Base-by-base conservation (phyloP, 2,113 vertebrate species). In the Meleagris gallopavo region DNA sequence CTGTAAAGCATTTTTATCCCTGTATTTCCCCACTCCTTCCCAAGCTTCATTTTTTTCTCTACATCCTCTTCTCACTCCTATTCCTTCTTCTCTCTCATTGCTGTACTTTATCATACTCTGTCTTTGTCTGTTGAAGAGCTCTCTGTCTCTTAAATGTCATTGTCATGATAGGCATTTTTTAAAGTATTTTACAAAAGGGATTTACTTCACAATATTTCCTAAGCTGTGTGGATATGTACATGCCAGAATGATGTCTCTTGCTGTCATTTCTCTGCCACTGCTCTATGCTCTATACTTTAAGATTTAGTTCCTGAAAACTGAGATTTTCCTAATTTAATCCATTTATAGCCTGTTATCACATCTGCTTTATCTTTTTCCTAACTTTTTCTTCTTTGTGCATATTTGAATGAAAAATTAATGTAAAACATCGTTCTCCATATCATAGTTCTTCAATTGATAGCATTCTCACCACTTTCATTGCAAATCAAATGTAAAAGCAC, bases 121-220 rank as follows among this genome's bases (percentile, higher is more conserved):
- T 64, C 6, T 79, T 92, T 34, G 25, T 40, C 72, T 64, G 36
- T 30, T 82, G 82, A 89, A 62, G 45, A 89, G 41, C 25, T 76
- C 7, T 81, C 90, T 83, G 75, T 91, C 94, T 95, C 95, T 92
- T 90, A 95, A 1, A 71, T 88, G 93, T 89, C 87, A 77, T 67
- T 94, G 60, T 64, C 71, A 89, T 77, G 94, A 89, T 62, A 66
- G 64, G 52, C 82, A 70, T 93, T 95, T 86, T 89, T 48, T 48
- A 48, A 96, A 94, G 60, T 40, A 36, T 86, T 95, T 94, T 91
- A 88, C 70, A 86, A 57, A 86, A 90, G 64, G n/a, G 65, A 91
- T 88, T 77, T 91, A 65, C 54, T 64, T 92, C 54, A 94, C 61
- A 82, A 34, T 57, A 91, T 94, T 50, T 89, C 29, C 27, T 85